A percentile compares a stretch with the other conserved stretches of the same genome.
Evolutionary conservation across 1,140 invertebrate genomes (phyloP).

Genomic region (Dendroctonus ponderosae): DNA sequence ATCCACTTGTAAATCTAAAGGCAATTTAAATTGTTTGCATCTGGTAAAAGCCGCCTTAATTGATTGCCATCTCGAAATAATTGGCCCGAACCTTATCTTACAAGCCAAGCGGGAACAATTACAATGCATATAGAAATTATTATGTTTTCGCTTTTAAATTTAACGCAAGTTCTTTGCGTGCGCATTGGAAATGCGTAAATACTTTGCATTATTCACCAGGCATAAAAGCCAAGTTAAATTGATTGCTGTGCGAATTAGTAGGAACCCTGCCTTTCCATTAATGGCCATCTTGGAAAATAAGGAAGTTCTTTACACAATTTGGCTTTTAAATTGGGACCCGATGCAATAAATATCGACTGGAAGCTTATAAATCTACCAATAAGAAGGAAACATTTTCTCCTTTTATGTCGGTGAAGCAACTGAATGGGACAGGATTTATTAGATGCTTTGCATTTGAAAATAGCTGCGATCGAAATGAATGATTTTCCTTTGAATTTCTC

Average conservation of each 20-base stretch:
- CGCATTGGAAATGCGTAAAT: neutral
- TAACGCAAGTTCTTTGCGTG: no score
- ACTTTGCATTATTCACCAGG: neutral
- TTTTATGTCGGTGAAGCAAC: slow-evolving; percentile 18
- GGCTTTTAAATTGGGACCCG: slow-evolving; percentile 25
- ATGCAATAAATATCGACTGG: slow-evolving; percentile 29
- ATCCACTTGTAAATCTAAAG: slow-evolving; percentile 24
- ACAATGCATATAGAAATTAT: no score
- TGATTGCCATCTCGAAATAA: slow-evolving; percentile 16
- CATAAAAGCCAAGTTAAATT: slow-evolving; percentile 10
- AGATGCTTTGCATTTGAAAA: slow-evolving; percentile 22
- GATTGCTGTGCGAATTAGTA: slow-evolving; percentile 10
- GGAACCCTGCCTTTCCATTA: slow-evolving; percentile 23
- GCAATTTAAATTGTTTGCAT: slow-evolving; percentile 27
- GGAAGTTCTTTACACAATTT: slow-evolving; percentile 27
- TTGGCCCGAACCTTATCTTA: slow-evolving; percentile 1
- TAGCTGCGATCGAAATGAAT: slow-evolving; percentile 7
- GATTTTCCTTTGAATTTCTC: neutral
- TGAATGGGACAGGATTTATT: slow-evolving; percentile 27
- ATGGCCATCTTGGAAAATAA: slow-evolving; percentile 27
- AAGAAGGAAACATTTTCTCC: slow-evolving; percentile 27
- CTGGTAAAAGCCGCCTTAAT: slow-evolving; percentile 26
- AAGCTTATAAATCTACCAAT: slow-evolving; percentile 28
- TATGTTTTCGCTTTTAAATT: no score
- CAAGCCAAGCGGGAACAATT: no score